Percentiles rank a stretch among this genome's conserved stretches.
Evolutionary conservation across 2,797 vertebrate genomes (phyloP).

Genomic region (Pangasius macronema): DNA sequence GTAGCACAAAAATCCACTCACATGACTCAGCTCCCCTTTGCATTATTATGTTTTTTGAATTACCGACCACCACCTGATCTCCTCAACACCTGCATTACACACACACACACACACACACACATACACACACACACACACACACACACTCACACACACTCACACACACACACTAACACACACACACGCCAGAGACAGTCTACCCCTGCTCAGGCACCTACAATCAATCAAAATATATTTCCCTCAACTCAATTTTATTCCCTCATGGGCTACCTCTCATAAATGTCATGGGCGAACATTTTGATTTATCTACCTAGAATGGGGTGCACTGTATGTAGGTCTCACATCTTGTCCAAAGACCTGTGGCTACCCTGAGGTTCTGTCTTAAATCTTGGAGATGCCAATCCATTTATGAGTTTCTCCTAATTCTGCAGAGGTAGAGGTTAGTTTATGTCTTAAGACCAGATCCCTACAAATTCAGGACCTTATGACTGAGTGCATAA

Average conservation of each 20-base stretch:
- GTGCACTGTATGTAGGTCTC: slow-evolving; percentile 23
- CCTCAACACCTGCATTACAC: slow-evolving; percentile 32
- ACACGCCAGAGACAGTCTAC: slow-evolving; percentile 18
- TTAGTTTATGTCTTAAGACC: slow-evolving; percentile 6
- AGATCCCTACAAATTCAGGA: slow-evolving; percentile 7
- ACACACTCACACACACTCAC: slow-evolving; percentile 38
- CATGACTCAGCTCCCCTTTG: slow-evolving; percentile 35
- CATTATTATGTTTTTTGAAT: slow-evolving; percentile 41
- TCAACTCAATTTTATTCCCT: slow-evolving; percentile 44
- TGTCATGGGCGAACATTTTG: slow-evolving; percentile 47
- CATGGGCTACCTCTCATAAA: slow-evolving; percentile 48
- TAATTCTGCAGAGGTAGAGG: neutral
- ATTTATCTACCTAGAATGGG: slow-evolving; percentile 47
- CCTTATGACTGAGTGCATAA: slow-evolving; percentile 1
- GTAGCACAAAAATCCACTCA: slow-evolving; percentile 26
- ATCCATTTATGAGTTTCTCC: slow-evolving; percentile 5
- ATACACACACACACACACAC: slow-evolving; percentile 34
- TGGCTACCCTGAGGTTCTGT: slow-evolving; percentile 23
- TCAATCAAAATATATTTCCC: slow-evolving; percentile 48
- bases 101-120: slow-evolving; percentile 31
- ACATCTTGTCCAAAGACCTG: slow-evolving; percentile 36
- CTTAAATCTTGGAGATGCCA: slow-evolving; percentile 22
- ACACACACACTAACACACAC: slow-evolving; percentile 34
- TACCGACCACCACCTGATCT: slow-evolving; percentile 45
- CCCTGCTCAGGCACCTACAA: slow-evolving; percentile 26